Base-by-base conservation (phyloP, 2,797 vertebrate species). In the Oreortyx pictus region DNA sequence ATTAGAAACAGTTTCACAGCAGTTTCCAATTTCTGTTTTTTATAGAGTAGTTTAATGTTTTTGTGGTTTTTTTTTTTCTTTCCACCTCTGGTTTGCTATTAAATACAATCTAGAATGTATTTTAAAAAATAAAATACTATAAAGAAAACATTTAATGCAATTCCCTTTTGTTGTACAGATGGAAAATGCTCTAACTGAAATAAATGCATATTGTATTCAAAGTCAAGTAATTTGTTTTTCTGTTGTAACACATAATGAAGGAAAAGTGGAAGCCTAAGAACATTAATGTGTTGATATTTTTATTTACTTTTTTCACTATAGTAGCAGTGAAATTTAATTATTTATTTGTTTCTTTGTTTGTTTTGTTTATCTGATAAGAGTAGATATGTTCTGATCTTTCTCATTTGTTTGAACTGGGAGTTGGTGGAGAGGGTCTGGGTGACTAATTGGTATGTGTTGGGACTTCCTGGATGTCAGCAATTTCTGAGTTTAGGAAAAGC, bases 1-100 rank as follows among this genome's bases (percentile, higher is more conserved):
- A 71, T 90, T 88, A 90, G 52, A 71, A 67, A 86, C 31, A 74
- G 64, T 95, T 92, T 90, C 71, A 82, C 74, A 91, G 71, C 27
- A 79, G 72, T 89, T 92, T 74, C 81, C 88, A 92, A 80, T 88
- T 90, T 95, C 44, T 91, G 25, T 71, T 86, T 71, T 86, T 91
- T 56, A 59, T 92, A 57, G 44, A 71, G 77, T 50, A 76, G 15
- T 78, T 88, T 88, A 81, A 65, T 71, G 31, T 17, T 52, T 31
- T 50, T 27, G 37, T 27, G 37, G 37, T 37, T 11, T 41, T 41
- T 39, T 39, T 39, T 39, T 41, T 5, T 78, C 52, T 33, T 68
- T 50, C 37, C 47, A 65, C 60, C 4, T 37, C n/a, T 31, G 4
- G 9, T 66, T 92, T 87, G 24, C 20, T 92, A 44, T 62, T 88